Percentiles rank a stretch among this genome's conserved stretches.
phyloP scores from a whole-genome alignment of 2,888 invertebrate species.

The Brachypterus glaber region DNA sequence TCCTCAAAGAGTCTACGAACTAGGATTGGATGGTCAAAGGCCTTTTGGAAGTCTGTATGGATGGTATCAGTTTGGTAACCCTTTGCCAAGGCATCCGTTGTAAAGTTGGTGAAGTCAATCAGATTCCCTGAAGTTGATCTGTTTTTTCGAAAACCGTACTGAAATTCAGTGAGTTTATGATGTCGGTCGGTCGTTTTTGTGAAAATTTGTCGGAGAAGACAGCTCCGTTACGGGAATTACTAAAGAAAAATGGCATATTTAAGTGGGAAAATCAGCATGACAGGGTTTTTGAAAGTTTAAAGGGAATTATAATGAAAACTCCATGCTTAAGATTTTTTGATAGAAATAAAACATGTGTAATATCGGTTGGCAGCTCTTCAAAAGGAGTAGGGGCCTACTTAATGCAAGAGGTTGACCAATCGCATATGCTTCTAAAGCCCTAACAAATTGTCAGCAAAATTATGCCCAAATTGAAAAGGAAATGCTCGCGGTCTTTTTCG shows the following conservation, averaged over 20 bases:
- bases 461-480: too few relatives aligned
- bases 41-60: too few relatives aligned
- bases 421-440: conserved; percentile 6
- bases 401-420: conserved; percentile 5
- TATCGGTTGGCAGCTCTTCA: conserved; percentile 5
- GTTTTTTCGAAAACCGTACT: too few relatives aligned
- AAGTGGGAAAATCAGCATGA: conserved; percentile 1
- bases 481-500: too few relatives aligned
- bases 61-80: too few relatives aligned
- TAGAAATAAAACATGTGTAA: neutral
- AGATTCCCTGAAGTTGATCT: too few relatives aligned
- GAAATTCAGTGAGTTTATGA: too few relatives aligned
- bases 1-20: too few relatives aligned
- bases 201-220: conserved; percentile 5
- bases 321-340: conserved; percentile 2
- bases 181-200: neutral
- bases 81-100: neutral
- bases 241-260: conserved; percentile 5
- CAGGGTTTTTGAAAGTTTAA: neutral
- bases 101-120: neutral
- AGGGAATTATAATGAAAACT: neutral
- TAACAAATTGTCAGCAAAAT: conserved; percentile 1
- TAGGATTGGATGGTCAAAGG: too few relatives aligned
- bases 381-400: conserved; percentile 3
- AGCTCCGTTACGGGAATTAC: neutral